Evolutionary conservation across 1,140 invertebrate genomes (phyloP).

Genomic region (Listronotus bonariensis): DNA sequence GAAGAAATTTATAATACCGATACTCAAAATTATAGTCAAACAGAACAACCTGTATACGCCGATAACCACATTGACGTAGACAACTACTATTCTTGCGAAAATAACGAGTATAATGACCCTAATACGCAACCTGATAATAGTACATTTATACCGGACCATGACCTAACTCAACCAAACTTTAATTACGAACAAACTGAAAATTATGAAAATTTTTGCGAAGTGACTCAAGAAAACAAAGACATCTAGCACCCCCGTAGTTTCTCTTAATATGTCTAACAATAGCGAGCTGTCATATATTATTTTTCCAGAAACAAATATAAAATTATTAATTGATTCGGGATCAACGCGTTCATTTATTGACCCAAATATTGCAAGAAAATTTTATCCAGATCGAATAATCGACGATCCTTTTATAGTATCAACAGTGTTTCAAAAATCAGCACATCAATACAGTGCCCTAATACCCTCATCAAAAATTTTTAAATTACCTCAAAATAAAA

Average conservation of each 20-base stretch:
- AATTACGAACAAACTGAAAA: slow-evolving; percentile 1
- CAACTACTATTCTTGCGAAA: background rate
- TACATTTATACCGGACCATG: too few species aligned
- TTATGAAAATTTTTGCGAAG: background rate
- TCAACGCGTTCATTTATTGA: slow-evolving; percentile 26
- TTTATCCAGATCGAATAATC: background rate
- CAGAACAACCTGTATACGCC: background rate
- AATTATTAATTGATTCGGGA: slow-evolving; percentile 20
- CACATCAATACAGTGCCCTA: slow-evolving; percentile 2
- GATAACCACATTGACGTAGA: background rate
- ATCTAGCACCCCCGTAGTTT: slow-evolving; percentile 3
- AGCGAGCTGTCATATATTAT: slow-evolving; percentile 22
- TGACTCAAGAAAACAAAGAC: background rate
- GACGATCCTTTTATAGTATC: slow-evolving; percentile 12
- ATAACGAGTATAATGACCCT: background rate
- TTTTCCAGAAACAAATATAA: slow-evolving; percentile 21
- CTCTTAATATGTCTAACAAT: slow-evolving; percentile 7
- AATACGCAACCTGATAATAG: too few species aligned
- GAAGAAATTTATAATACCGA: slow-evolving; percentile 15
- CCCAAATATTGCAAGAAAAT: background rate
- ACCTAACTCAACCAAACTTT: too few species aligned
- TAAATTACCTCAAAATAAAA: background rate
- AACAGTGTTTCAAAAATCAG: background rate
- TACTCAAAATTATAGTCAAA: too few species aligned
- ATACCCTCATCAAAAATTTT: slow-evolving; percentile 1